Conservation (phyloP, 2,797 vertebrate genomes). For the Xerus rutilus region DNA sequence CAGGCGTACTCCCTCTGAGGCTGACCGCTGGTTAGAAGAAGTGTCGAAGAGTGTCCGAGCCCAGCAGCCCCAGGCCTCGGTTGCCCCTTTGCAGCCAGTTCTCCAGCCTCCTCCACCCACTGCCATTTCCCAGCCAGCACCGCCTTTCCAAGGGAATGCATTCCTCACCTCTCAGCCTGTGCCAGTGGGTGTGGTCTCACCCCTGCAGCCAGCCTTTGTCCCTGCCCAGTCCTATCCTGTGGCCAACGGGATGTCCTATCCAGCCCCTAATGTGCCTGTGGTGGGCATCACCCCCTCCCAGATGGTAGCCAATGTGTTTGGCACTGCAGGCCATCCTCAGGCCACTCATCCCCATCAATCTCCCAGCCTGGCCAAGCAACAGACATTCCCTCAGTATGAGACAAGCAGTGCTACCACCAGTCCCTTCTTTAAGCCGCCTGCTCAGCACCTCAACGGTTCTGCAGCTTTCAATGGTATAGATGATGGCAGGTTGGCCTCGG, state of each 20-base stretch:
- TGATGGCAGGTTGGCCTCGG: constrained; percentile 79
- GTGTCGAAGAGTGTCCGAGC: constrained; percentile 95
- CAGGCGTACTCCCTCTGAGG: constrained; percentile 96
- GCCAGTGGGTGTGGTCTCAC: constrained; percentile 91
- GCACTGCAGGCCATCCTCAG: constrained; percentile 93
- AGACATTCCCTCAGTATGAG: constrained; percentile 87
- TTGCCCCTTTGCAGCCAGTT: constrained; percentile 83
- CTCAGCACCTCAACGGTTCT: constrained; percentile 93
- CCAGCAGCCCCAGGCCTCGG: constrained; percentile 86
- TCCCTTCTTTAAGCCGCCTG: constrained; percentile 88
- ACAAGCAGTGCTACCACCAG: constrained; percentile 86
- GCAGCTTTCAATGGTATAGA: constrained; percentile 89
- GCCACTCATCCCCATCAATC: constrained; percentile 88
- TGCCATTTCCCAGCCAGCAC: constrained; percentile 86
- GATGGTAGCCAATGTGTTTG: constrained; percentile 98
- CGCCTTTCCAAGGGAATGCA: constrained; percentile 89
- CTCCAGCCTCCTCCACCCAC: constrained; percentile 86
- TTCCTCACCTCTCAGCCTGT: constrained; percentile 91
- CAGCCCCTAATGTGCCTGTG: constrained; percentile 93
- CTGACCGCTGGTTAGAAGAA: constrained; percentile 98
- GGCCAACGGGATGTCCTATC: constrained; percentile 94
- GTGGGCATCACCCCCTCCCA: constrained; percentile 98
- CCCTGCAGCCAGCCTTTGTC: constrained; percentile 93
- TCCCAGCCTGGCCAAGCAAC: constrained; percentile 88
- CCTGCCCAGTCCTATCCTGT: constrained; percentile 91